Percentiles rank a stretch among this genome's conserved stretches.
phyloP scores from a whole-genome alignment of 2,113 vertebrate genomes.

The Planiliza haematocheilus region DNA sequence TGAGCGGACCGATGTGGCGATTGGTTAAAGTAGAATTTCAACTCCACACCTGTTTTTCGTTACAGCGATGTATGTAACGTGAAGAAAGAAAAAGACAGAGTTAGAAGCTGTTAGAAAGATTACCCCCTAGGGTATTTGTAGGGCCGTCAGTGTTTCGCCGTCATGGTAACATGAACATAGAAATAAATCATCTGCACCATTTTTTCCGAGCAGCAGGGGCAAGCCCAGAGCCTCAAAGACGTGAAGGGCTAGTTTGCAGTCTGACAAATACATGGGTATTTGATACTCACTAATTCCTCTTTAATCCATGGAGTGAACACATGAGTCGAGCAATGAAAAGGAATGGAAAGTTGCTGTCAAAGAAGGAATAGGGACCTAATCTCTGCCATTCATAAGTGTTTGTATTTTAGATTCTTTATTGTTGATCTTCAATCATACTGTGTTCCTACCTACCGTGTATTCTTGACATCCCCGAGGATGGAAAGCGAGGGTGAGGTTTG shows the following conservation, averaged over 20 bases:
- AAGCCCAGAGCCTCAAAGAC: conserved; percentile 26
- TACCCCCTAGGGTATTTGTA: conserved; percentile 55
- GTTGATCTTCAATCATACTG: conserved; percentile 16
- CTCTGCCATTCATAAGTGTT: conserved; percentile 2
- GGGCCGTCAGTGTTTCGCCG: conserved; percentile 63
- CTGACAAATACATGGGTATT: conserved; percentile 38
- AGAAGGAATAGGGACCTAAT: conserved; percentile 13
- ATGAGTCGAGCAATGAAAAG: conserved; percentile 16
- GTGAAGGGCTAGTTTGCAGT: conserved; percentile 20
- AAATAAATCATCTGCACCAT: conserved; percentile 51
- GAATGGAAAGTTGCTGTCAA: conserved; percentile 38
- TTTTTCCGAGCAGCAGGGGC: conserved; percentile 44
- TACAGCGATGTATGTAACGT: conserved; percentile 70
- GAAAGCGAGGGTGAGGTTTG: background rate
- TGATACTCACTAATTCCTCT: conserved; percentile 40
- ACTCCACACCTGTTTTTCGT: conserved; percentile 77
- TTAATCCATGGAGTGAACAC: conserved; percentile 35
- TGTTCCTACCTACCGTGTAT: conserved; percentile 10
- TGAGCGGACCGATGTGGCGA: conserved; percentile 60
- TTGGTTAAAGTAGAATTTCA: conserved; percentile 61
- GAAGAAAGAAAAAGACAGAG: conserved; percentile 62
- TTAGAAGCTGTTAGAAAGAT: conserved; percentile 74
- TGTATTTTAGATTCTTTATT: background rate
- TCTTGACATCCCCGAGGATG: background rate
- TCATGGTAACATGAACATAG: conserved; percentile 69